Base-by-base conservation (phyloP, 2,888 invertebrate genomes). In the Caenorhabditis zanzibari region DNA sequence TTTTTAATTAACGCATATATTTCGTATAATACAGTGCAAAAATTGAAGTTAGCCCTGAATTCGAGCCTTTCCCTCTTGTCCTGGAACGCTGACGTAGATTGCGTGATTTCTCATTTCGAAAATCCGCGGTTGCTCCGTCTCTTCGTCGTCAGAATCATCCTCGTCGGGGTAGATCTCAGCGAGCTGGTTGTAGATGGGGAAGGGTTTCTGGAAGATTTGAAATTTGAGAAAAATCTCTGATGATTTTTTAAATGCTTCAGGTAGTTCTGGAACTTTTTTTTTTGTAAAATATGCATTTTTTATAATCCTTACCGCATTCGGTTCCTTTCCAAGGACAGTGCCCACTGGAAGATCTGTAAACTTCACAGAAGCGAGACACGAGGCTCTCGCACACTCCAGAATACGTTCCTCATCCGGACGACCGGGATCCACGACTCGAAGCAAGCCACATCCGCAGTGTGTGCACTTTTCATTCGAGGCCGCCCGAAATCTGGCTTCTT, bases 311-410 rank as follows among this genome's bases (percentile, higher is more conserved):
- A 44, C 44, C 44, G 14, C 44, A 44, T 44, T 16, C 1, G 16
- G 44, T 16, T 81, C 83, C 22, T 32, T 54, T 52, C 84, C 84
- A n/a, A 84, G 3, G 12, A 81, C 63, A 0, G 81, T 77, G 9
- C 84, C 84, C n/a, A 59, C 73, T 16, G 84, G 73, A 10, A 69
- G 14, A 38, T 61, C 59, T 16, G 81, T 77, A 35, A 73, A 64
- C 3, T 73, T 44, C 7, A 84, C 47, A 19, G 84, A 61, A 3
- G 77, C 76, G 22, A 84, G 47, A 32, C 84, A 84, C 4, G 10
- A 58, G 5, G 74, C 1, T 14, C 81, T 44, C 77, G 73, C 81
- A 35, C 84, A 84, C 49, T 84, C 84, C 16, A 84, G 49, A 16
- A 84, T 22, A 4, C 9, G 7, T 4, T 47, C 14, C 7, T 22